These are phyloP conservation scores for Dugesia japonica DNA, from an alignment of 2,888 invertebrate species.

Conservation along the genomic window DNA sequence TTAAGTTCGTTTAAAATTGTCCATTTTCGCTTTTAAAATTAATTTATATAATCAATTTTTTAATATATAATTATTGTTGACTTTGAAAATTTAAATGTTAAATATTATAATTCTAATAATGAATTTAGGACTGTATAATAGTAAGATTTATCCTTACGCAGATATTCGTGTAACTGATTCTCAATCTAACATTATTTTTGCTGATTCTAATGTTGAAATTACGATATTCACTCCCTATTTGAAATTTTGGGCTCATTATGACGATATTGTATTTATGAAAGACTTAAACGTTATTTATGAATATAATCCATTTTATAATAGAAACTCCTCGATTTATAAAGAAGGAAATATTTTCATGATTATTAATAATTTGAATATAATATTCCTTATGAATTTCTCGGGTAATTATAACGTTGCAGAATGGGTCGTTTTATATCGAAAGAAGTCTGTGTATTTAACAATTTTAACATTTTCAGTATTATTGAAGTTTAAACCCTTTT, in stretches of 20 bases:
- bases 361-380: background rate
- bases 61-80: too few relatives aligned
- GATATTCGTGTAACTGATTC: background rate
- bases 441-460: background rate
- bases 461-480: background rate
- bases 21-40: too few relatives aligned
- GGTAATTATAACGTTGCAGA: background rate
- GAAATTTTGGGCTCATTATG: background rate
- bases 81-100: too few relatives aligned
- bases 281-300: background rate
- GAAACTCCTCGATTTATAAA: background rate
- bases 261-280: background rate
- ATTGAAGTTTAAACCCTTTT: too few relatives aligned
- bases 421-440: background rate
- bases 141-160: background rate
- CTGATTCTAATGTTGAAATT: background rate
- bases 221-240: background rate
- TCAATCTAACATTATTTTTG: background rate
- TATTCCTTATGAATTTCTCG: background rate
- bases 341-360: background rate
- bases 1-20: too few relatives aligned
- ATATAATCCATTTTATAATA: background rate
- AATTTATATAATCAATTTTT: too few relatives aligned
- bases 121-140: too few relatives aligned
- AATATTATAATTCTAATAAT: too few relatives aligned